A percentile compares a stretch with the other conserved stretches of the same genome.
These are phyloP conservation scores for Melinopterus prodromus DNA, from an alignment of 2,888 invertebrate genomes.

Conservation along the genomic window DNA sequence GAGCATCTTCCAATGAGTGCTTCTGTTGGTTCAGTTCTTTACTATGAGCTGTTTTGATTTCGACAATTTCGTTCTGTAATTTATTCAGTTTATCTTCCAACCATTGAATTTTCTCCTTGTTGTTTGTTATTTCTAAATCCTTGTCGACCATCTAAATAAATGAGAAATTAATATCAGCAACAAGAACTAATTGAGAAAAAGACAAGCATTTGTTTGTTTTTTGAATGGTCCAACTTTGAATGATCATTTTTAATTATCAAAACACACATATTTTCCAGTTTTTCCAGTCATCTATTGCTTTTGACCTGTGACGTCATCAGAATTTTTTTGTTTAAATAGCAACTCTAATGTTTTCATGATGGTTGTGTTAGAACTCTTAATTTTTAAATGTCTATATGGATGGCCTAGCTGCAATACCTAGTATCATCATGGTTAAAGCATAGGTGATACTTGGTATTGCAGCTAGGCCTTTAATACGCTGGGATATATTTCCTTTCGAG, in stretches of 20 bases:
- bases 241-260: no score
- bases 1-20: conserved; percentile 18
- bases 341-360: no score
- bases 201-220: background rate
- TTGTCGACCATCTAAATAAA: conserved; percentile 75
- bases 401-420: no score
- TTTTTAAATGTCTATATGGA: background rate
- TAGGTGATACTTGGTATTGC: no score
- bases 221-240: no score
- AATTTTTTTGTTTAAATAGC: no score
- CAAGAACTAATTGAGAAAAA: background rate
- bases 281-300: no score
- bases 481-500: no score
- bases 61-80: conserved; percentile 63
- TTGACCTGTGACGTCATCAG: no score
- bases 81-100: conserved; percentile 73
- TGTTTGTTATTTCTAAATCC: conserved; percentile 74
- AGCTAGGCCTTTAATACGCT: no score
- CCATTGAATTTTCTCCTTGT: conserved; percentile 71
- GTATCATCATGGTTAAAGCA: no score
- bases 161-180: conserved; percentile 28
- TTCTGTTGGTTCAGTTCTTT: conserved; percentile 62
- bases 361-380: background rate
- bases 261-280: no score
- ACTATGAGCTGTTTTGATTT: conserved; percentile 63